phyloP scores from a whole-genome alignment of 1,140 invertebrate species.

The Vanessa tameamea region DNA sequence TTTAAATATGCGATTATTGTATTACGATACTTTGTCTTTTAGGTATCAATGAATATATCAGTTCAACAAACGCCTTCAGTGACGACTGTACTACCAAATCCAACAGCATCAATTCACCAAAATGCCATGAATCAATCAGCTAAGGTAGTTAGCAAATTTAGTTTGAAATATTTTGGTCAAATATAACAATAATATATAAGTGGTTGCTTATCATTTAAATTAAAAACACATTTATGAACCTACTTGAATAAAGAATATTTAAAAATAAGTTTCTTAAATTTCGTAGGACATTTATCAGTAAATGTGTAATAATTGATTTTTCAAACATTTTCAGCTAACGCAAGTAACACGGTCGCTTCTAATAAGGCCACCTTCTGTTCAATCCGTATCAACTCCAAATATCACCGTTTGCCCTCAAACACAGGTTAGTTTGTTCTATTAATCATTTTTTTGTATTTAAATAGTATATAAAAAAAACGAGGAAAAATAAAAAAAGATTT shows the following conservation, averaged over 20 bases:
- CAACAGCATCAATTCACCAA: constrained; percentile 44
- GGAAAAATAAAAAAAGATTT: too few relatives aligned
- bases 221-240: too few relatives aligned
- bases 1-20: not conserved
- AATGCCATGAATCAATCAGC: constrained; percentile 38
- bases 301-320: too few relatives aligned
- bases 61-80: constrained; percentile 40
- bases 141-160: constrained; percentile 44
- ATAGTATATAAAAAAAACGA: too few relatives aligned
- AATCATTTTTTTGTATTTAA: not conserved
- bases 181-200: not conserved
- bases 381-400: constrained; percentile 49
- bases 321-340: constrained; percentile 43
- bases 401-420: constrained; percentile 45
- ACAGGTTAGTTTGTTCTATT: constrained; percentile 45
- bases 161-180: too few relatives aligned
- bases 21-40: constrained; percentile 18
- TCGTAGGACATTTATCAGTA: too few relatives aligned
- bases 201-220: not conserved
- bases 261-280: too few relatives aligned
- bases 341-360: constrained; percentile 68
- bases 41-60: constrained; percentile 38
- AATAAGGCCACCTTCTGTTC: constrained; percentile 58
- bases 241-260: too few relatives aligned
- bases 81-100: constrained; percentile 38